phyloP scores from a whole-genome alignment of 37 sponge, comb jelly and placozoan species.

The Hormiphora californensis region DNA sequence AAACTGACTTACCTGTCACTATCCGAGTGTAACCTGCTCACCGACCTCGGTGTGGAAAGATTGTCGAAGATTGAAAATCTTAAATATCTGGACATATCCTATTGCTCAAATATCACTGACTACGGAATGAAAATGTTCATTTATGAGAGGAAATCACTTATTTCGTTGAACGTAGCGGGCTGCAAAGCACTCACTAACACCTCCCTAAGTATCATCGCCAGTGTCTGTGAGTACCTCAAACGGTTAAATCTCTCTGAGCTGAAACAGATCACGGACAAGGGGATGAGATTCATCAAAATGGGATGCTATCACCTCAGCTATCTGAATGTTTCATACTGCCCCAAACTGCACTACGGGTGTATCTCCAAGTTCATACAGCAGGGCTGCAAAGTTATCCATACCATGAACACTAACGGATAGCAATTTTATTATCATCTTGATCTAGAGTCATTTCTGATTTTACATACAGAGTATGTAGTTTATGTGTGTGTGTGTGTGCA shows the following conservation, averaged over 20 bases:
- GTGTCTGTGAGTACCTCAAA: constrained; percentile 30
- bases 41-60: constrained; percentile 31
- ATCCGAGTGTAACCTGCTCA: constrained; percentile 24
- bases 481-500: too few relatives aligned
- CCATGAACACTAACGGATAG: not conserved
- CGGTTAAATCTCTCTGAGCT: constrained; percentile 18
- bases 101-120: constrained; percentile 22
- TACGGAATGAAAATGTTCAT: constrained; percentile 54
- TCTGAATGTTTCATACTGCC: constrained; percentile 49
- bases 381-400: constrained; percentile 13
- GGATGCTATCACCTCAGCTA: constrained; percentile 9
- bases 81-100: not conserved
- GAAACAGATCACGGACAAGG: constrained; percentile 25
- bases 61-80: constrained; percentile 23
- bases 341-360: not conserved
- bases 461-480: too few relatives aligned
- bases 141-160: constrained; percentile 35
- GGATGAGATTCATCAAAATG: not conserved
- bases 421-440: too few relatives aligned
- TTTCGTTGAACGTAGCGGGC: not conserved
- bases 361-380: constrained; percentile 12
- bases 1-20: constrained; percentile 17
- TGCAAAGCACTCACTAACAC: constrained; percentile 6
- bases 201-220: not conserved
- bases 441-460: too few relatives aligned